phyloP scores from a whole-genome alignment of 2,113 vertebrate species.

The Plectropomus leopardus region DNA sequence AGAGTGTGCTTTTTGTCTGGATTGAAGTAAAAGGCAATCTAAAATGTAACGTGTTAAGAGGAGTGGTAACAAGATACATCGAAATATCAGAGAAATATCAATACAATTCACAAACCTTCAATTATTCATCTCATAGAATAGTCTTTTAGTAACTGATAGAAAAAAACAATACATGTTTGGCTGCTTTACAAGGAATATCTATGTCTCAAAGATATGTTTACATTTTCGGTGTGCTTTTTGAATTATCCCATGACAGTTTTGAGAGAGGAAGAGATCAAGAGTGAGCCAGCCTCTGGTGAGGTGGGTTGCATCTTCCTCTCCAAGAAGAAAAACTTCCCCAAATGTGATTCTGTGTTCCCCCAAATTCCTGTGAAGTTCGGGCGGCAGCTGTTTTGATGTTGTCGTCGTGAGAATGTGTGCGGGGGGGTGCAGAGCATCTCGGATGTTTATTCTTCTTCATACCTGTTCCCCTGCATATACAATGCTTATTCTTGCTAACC shows the following conservation, averaged over 20 bases:
- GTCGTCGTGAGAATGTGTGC: neutral
- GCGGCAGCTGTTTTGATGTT: constrained; percentile 64
- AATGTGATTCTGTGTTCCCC: constrained; percentile 65
- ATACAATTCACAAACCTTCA: constrained; percentile 87
- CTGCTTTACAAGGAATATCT: constrained; percentile 83
- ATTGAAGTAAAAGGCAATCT: constrained; percentile 77
- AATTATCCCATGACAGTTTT: constrained; percentile 70
- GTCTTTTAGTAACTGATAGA: constrained; percentile 83
- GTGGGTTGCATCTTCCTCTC: constrained; percentile 47
- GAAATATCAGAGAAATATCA: constrained; percentile 88
- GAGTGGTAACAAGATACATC: constrained; percentile 85
- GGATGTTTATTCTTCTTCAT: constrained; percentile 59
- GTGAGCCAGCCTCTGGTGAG: constrained; percentile 63
- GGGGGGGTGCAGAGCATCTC: constrained; percentile 44
- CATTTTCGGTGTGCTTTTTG: constrained; percentile 75
- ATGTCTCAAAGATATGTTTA: constrained; percentile 79
- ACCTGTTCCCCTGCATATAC: constrained; percentile 46
- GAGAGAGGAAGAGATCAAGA: constrained; percentile 60
- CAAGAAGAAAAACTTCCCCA: constrained; percentile 59
- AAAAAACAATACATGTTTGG: constrained; percentile 85
- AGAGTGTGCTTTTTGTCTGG: constrained; percentile 74
- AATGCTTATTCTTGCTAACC: constrained; percentile 69
- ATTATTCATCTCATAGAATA: constrained; percentile 83
- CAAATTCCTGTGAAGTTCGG: constrained; percentile 66
- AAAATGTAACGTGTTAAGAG: constrained; percentile 79